Evolutionary conservation across 2,113 vertebrate genomes (phyloP), one percentile per base, ranked within the genome.

Genomic region (Tragelaphus strepsiceros): DNA sequence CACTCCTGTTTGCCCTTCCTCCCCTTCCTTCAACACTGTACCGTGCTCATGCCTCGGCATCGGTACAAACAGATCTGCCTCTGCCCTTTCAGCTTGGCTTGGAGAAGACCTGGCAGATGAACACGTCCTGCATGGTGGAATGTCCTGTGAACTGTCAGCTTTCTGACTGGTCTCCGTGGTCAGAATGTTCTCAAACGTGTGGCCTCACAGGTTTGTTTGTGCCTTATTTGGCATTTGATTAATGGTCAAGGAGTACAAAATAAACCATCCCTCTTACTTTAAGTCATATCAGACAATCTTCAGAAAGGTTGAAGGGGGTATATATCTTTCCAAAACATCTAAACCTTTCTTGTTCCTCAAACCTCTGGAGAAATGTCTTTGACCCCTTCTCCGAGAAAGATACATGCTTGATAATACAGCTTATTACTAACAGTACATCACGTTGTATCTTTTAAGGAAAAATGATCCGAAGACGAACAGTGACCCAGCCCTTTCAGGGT

Each of bases 61-160:
- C 14, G 1, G 6, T 53, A 56, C 56, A 21, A 83, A 89, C 30
- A 39, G 24, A 43, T 58, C 88, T 86, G 0, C 30, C 16, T 94
- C 67, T 98, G 22, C 91, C 94, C 78, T 98, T 98, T 78, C 98
- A 99, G 99, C 97, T 99, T 95, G 99, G 99, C 22, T 96, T 99
- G 98, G 99, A 99, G 98, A 99, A 99, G 98, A 99, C 98, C 26
- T 99, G 99, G 99, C 99, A 99, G 98, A 99, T 99, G 99, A 99
- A 99, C 97, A 98, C 94, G 0, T 99, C 99, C 97, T 99, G 99
- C 5, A 92, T 99, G 64, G 99, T 99, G 62, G 99, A 99, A 98
- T 99, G 99, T 97, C 99, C 99, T 3, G 99, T 99, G 93, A 99
- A 99, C 99, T 99, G 99, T 85, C 99, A 99, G 98, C 99, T 99